These are phyloP conservation scores for Otus sunia DNA, from an alignment of 2,113 vertebrate species.

Conservation along the genomic window DNA sequence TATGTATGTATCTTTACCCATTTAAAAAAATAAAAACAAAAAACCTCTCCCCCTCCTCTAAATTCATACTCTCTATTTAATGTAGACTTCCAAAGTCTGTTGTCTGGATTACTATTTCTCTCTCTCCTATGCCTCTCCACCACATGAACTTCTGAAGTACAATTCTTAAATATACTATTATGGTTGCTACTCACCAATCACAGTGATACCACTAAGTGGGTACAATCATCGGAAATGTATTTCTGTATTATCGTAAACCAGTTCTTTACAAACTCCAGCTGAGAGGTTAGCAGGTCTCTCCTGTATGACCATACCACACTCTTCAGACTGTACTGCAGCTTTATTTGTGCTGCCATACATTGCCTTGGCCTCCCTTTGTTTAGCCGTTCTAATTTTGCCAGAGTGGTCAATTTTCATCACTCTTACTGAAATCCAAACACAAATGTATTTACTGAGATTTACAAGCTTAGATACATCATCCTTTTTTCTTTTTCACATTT, in stretches of 20 bases:
- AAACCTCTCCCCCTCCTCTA: accelerated
- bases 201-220: not conserved
- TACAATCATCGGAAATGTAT: not conserved
- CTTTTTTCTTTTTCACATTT: not conserved
- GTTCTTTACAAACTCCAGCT: not conserved
- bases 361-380: not conserved
- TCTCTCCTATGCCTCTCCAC: not conserved
- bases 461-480: not conserved
- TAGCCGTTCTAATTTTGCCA: not conserved
- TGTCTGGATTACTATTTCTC: not conserved
- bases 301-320: not conserved
- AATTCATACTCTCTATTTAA: not conserved
- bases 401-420: not conserved
- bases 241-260: not conserved
- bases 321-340: not conserved
- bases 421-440: not conserved
- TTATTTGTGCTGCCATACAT: not conserved
- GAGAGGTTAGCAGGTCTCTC: not conserved
- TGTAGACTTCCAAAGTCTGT: not conserved
- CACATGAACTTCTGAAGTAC: not conserved
- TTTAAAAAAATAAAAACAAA: not conserved
- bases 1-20: not conserved
- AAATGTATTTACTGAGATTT: not conserved
- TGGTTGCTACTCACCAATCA: not conserved
- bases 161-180: not conserved